Conservation (phyloP, 2,113 vertebrate species). For the Cepphus grylle region DNA sequence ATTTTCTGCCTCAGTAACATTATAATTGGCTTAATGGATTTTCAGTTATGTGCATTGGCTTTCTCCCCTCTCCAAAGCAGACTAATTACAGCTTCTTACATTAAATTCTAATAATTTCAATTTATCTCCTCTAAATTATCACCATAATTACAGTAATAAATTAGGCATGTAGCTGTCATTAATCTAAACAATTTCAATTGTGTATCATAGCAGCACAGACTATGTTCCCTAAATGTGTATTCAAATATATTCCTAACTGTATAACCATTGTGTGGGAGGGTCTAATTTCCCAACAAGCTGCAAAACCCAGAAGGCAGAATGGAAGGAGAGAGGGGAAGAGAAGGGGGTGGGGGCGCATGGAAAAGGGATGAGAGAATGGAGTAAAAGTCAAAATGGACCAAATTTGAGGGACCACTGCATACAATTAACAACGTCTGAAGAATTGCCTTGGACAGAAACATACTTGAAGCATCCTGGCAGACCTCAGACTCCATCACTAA, state of each 20-base stretch:
- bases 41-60: conserved; percentile 27
- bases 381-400: background rate
- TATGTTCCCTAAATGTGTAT: conserved; percentile 35
- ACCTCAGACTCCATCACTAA: background rate
- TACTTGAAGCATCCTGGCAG: background rate
- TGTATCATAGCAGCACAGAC: background rate
- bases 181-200: conserved; percentile 48
- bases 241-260: conserved; percentile 43
- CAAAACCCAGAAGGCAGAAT: background rate
- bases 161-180: conserved; percentile 37
- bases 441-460: background rate
- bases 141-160: conserved; percentile 68
- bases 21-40: conserved; percentile 74
- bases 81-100: conserved; percentile 76
- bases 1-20: conserved; percentile 48
- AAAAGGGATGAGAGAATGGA: background rate
- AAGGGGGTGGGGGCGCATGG: background rate
- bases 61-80: conserved; percentile 50
- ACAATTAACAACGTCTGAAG: background rate
- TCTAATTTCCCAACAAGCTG: background rate
- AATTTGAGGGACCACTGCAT: background rate
- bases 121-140: conserved; percentile 71
- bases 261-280: background rate
- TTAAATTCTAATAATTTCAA: conserved; percentile 73
- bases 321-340: background rate